A percentile compares a stretch with the other conserved stretches of the same genome.
These are phyloP conservation scores for Hassar affinis DNA, from an alignment of 2,113 vertebrate species.

Conservation along the genomic window DNA sequence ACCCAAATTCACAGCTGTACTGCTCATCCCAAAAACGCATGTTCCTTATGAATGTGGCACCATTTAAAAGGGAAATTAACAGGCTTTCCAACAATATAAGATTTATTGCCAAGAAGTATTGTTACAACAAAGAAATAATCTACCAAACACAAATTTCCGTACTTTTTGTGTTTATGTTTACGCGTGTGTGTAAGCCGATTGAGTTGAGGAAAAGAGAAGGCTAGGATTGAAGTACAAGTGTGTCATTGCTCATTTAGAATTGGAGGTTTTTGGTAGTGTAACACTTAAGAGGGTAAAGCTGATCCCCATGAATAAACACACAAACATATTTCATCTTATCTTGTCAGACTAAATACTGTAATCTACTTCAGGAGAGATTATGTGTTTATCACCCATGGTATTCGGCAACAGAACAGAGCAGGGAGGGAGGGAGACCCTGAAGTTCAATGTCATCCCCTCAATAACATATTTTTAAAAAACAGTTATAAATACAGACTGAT, in stretches of 20 bases:
- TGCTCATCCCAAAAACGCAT: too few species aligned
- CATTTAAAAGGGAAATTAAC: too few species aligned
- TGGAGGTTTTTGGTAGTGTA: constrained; percentile 12
- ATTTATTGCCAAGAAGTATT: too few species aligned
- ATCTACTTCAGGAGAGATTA: constrained; percentile 69
- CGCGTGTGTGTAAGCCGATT: constrained; percentile 3
- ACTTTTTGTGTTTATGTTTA: too few species aligned
- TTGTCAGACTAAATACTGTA: constrained; percentile 62
- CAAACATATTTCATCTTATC: constrained; percentile 23
- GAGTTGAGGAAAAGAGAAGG: not conserved
- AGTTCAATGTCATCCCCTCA: constrained; percentile 52
- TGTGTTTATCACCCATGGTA: constrained; percentile 61
- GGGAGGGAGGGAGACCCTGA: constrained; percentile 47
- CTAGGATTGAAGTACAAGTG: not conserved
- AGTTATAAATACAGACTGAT: not conserved
- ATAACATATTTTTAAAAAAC: not conserved
- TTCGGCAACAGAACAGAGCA: constrained; percentile 48
- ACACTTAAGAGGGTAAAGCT: constrained; percentile 31
- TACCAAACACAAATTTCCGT: too few species aligned
- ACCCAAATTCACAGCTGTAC: too few species aligned
- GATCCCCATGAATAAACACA: constrained; percentile 35
- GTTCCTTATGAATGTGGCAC: too few species aligned
- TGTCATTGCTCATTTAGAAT: constrained; percentile 11
- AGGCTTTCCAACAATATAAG: too few species aligned
- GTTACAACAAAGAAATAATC: too few species aligned